These are phyloP conservation scores for Apocrypta bakeri DNA, from an alignment of 1,140 invertebrate genomes.

Conservation along the genomic window DNA sequence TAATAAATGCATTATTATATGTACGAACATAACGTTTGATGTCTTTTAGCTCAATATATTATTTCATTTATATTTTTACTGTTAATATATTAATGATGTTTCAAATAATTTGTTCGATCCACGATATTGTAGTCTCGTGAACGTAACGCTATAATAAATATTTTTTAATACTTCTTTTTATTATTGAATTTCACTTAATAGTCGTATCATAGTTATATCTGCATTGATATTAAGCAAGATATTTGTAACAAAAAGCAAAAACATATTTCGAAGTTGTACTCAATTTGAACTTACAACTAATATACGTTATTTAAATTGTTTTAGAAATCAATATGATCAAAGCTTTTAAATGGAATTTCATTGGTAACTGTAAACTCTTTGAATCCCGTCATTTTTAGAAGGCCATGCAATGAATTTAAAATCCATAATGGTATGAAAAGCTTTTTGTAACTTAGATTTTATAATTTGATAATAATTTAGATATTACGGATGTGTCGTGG, in stretches of 20 bases:
- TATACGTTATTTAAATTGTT: neutral
- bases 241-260: neutral
- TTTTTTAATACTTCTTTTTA: slow-evolving; percentile 11
- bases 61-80: slow-evolving; percentile 43
- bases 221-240: neutral
- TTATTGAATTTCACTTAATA: neutral
- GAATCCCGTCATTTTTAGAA: slow-evolving; percentile 2
- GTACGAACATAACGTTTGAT: neutral
- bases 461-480: slow-evolving; percentile 65
- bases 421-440: neutral
- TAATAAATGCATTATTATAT: slow-evolving; percentile 17
- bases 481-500: slow-evolving; percentile 78
- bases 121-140: neutral
- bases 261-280: neutral
- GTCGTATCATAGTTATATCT: neutral
- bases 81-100: slow-evolving; percentile 58
- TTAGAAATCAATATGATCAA: neutral
- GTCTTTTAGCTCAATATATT: slow-evolving; percentile 9
- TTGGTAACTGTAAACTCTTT: slow-evolving; percentile 33
- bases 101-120: slow-evolving; percentile 51
- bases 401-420: slow-evolving; percentile 16
- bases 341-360: neutral
- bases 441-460: neutral
- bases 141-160: slow-evolving; percentile 22
- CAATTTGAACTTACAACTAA: neutral